Conservation (phyloP, 2,888 invertebrate species). For the Anthophora plumipes region DNA sequence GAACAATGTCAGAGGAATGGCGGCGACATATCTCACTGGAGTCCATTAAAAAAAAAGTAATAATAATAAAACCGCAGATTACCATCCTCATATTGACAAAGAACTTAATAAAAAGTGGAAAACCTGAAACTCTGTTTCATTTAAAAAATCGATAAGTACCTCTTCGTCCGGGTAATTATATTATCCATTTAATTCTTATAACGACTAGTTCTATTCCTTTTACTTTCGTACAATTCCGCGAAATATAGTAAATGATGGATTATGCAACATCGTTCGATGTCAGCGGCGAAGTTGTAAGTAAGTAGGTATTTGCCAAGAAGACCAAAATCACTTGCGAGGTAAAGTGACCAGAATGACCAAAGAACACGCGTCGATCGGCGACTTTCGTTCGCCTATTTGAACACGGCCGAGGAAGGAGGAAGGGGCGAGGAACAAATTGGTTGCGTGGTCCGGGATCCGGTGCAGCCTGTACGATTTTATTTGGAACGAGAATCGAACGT, state of each 20-base stretch:
- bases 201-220: background rate
- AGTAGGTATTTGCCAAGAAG: background rate
- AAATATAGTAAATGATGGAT: background rate
- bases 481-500: conserved; percentile 50
- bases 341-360: background rate
- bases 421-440: conserved; percentile 51
- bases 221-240: background rate
- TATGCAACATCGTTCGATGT: background rate
- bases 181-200: background rate
- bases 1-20: too few species aligned
- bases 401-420: conserved; percentile 4
- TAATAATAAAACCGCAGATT: too few species aligned
- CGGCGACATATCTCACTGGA: too few species aligned
- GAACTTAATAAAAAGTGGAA: too few species aligned
- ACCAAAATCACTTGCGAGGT: background rate
- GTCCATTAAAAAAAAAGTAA: too few species aligned
- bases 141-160: too few species aligned
- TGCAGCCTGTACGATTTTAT: conserved; percentile 45
- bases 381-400: conserved; percentile 5
- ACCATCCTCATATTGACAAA: too few species aligned
- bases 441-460: conserved; percentile 21
- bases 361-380: conserved; percentile 14
- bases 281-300: background rate
- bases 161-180: too few species aligned
- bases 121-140: too few species aligned